A percentile compares a stretch with the other conserved stretches of the same genome.
Conservation (phyloP, 2,113 vertebrate species). For the Sminthopsis crassicaudata region DNA sequence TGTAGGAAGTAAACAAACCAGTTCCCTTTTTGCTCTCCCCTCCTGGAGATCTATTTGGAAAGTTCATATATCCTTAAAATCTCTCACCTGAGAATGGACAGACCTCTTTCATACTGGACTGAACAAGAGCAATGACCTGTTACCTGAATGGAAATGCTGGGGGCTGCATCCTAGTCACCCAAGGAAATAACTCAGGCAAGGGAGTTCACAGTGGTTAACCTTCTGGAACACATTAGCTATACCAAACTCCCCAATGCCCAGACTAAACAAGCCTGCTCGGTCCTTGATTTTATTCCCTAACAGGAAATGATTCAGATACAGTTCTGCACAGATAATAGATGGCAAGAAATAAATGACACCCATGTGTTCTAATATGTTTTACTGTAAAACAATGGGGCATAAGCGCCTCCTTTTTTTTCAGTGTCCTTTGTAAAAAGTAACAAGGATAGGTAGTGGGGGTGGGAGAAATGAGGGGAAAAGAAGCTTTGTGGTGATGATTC, state of each 20-base stretch:
- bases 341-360: slow-evolving; percentile 72
- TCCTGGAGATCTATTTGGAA: slow-evolving; percentile 16
- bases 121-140: slow-evolving; percentile 65
- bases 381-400: slow-evolving; percentile 49
- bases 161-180: slow-evolving; percentile 62
- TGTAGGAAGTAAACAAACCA: slow-evolving; percentile 26
- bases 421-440: neutral
- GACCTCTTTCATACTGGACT: neutral
- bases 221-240: slow-evolving; percentile 79
- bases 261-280: slow-evolving; percentile 81
- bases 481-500: neutral
- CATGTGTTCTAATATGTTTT: slow-evolving; percentile 45
- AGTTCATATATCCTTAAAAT: slow-evolving; percentile 6
- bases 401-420: slow-evolving; percentile 42
- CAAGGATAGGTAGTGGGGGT: slow-evolving; percentile 3
- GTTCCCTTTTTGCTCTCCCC: neutral
- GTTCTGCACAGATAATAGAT: slow-evolving; percentile 76
- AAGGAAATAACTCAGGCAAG: slow-evolving; percentile 78
- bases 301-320: slow-evolving; percentile 82
- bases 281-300: slow-evolving; percentile 77
- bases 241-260: slow-evolving; percentile 80
- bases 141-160: slow-evolving; percentile 62
- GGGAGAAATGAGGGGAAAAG: neutral
- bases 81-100: slow-evolving; percentile 3
- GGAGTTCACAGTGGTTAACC: slow-evolving; percentile 79